Evolutionary conservation across 2,797 vertebrate genomes (phyloP).

Genomic region (Garrulus glandarius): DNA sequence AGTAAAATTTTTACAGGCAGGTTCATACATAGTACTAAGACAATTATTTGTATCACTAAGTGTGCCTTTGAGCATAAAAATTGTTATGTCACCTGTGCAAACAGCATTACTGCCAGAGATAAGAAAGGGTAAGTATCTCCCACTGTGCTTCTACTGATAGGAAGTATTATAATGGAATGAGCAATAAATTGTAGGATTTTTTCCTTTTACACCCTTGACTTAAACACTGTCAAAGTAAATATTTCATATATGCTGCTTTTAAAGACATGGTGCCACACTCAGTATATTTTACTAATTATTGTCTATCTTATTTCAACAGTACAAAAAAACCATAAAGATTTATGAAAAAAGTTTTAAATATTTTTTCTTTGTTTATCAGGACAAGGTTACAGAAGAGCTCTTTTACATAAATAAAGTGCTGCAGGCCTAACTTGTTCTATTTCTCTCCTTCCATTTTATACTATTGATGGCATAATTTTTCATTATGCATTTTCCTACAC

Average conservation of each 20-base stretch:
- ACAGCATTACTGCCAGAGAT: background rate
- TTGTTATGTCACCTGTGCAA: background rate
- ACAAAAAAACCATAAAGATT: background rate
- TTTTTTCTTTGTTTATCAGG: constrained; percentile 42
- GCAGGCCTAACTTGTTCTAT: constrained; percentile 52
- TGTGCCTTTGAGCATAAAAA: background rate
- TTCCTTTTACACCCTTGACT: background rate
- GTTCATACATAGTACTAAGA: background rate
- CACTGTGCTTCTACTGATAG: background rate
- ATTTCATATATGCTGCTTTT: background rate
- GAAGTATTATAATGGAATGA: background rate
- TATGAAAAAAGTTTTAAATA: background rate
- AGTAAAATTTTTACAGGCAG: background rate
- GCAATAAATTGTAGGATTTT: background rate
- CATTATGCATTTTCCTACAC: constrained; percentile 57
- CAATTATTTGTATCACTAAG: background rate
- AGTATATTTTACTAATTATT: constrained; percentile 17
- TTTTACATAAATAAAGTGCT: constrained; percentile 56
- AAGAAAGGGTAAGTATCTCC: background rate
- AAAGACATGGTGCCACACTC: background rate
- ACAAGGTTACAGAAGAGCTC: constrained; percentile 16
- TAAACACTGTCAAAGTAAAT: background rate
- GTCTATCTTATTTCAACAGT: constrained; percentile 19
- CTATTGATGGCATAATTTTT: constrained; percentile 64
- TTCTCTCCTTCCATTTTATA: constrained; percentile 53